Conservation (phyloP, 2,888 invertebrate genomes). For the Ferrisia virgata region DNA sequence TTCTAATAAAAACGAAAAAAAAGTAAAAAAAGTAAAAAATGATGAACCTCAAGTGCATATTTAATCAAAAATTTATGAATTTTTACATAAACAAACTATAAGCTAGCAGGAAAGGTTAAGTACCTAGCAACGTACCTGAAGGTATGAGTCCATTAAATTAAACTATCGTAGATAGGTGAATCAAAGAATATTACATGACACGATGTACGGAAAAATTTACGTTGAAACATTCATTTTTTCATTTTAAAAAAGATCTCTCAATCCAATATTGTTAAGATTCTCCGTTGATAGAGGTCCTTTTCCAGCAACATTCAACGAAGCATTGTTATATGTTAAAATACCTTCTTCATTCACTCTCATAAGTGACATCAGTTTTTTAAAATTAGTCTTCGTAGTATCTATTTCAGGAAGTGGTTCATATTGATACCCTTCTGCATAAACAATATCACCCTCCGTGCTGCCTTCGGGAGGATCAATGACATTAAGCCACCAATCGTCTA, state of each 20-base stretch:
- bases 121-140: too few relatives aligned
- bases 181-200: too few relatives aligned
- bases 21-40: neutral
- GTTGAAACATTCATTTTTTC: too few relatives aligned
- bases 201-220: too few relatives aligned
- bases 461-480: constrained; percentile 62
- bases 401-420: constrained; percentile 73
- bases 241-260: neutral
- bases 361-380: constrained; percentile 81
- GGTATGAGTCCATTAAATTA: too few relatives aligned
- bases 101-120: too few relatives aligned
- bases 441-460: constrained; percentile 67
- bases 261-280: neutral
- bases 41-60: too few relatives aligned
- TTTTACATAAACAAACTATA: too few relatives aligned
- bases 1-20: neutral
- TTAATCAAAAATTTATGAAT: too few relatives aligned
- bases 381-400: constrained; percentile 90
- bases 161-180: too few relatives aligned
- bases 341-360: constrained; percentile 68
- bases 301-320: constrained; percentile 65
- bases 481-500: neutral
- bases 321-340: constrained; percentile 75
- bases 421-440: constrained; percentile 56
- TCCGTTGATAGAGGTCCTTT: constrained; percentile 64